Base-by-base conservation (phyloP, 2,888 invertebrate genomes). In the Alloscopus bannaensis region DNA sequence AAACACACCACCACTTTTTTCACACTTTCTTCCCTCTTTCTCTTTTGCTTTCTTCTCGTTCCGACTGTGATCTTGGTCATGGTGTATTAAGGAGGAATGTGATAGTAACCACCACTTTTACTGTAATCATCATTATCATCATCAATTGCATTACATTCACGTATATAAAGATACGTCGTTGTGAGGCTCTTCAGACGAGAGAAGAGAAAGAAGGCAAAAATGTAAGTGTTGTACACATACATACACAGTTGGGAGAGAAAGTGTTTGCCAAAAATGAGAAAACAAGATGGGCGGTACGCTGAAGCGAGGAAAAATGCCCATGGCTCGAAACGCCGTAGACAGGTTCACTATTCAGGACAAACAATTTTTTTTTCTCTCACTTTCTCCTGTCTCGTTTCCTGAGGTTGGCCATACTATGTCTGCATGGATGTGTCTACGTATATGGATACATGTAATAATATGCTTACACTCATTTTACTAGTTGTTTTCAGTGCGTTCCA, bases 231-330 rank as follows among this genome's bases (percentile, higher is more conserved):
- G 47, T 16, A 18, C 40, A 62, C 6, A 45, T 50, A 26, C 18
- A 31, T 24, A 55, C 42, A 29, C 29, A 55, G 28, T 69, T 47
- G 18, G 18, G 47, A 18, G 55, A 24, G 47, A 26, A 75, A 75
- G 66, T 66, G 47, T 66, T 75, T 75, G 64, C 64, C 75, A 28
- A 75, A 72, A 66, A 66, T 68, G 57, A 50, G 75, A 50, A 65
- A 75, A 60, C 42, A 75, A 50, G 47, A 75, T 75, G 75, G 75
- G 75, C 75, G 75, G 66, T 72, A 52, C 47, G 66, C 66, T 24
- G 60, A 47, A 65, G 75, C 64, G 26, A 31, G 40, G 68, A 66
- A 75, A 60, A 75, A 66, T 66, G 59, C 75, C 64, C 60, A 59
- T 60, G 59, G 59, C 66, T 59, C 6, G 18, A 65, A 57, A 52